phyloP scores from a whole-genome alignment of 2,797 vertebrate genomes.

The Glossophaga mutica region DNA sequence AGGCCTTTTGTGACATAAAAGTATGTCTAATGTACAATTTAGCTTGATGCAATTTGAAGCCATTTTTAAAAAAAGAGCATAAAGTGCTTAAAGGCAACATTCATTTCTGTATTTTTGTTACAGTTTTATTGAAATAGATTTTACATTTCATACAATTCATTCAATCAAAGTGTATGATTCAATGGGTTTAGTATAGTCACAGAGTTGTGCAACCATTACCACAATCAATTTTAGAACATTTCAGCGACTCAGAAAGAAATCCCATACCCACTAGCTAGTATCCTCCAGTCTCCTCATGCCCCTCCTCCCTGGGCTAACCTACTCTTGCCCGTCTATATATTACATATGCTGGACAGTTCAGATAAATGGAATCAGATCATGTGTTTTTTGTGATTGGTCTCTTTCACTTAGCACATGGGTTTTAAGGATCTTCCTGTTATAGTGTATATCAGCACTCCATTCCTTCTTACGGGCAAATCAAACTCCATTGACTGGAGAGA shows the following conservation, averaged over 20 bases:
- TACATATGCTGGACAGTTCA: not conserved
- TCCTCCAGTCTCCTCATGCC: not conserved
- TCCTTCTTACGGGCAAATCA: not conserved
- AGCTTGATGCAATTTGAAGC: not conserved
- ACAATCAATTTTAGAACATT: not conserved
- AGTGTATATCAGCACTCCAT: not conserved
- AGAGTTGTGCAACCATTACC: too few relatives aligned
- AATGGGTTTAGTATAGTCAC: too few relatives aligned
- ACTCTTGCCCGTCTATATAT: not conserved
- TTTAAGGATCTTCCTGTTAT: not conserved
- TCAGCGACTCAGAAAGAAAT: not conserved
- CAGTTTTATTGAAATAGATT: too few relatives aligned
- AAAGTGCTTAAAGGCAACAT: not conserved
- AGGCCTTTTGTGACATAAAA: not conserved
- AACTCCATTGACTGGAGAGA: not conserved
- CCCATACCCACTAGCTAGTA: not conserved
- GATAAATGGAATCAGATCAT: not conserved
- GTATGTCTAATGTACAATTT: not conserved
- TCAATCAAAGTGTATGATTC: too few relatives aligned
- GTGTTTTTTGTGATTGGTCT: not conserved
- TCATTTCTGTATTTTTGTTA: not conserved
- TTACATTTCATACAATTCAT: too few relatives aligned
- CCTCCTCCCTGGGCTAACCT: not conserved
- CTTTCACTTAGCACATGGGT: not conserved
- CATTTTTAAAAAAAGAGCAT: not conserved